phyloP scores from a whole-genome alignment of 2,797 vertebrate genomes.

The Heterohyrax brucei region DNA sequence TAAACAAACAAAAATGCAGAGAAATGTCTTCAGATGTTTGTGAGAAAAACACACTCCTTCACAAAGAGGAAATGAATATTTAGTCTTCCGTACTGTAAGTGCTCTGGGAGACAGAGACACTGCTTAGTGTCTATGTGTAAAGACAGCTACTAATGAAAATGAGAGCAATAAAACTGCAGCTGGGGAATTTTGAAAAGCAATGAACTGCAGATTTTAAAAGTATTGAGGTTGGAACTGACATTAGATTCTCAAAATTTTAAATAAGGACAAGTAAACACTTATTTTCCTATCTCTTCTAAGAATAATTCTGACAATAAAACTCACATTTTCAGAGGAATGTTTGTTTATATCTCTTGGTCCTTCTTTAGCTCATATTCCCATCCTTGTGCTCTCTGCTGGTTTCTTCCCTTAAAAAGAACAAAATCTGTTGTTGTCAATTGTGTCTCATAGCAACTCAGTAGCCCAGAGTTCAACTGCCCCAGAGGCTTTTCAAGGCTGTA shows the following conservation, averaged over 20 bases:
- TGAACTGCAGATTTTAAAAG: neutral
- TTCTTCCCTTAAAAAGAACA: neutral
- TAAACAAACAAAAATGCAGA: neutral
- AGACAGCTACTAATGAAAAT: neutral
- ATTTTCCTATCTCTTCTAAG: neutral
- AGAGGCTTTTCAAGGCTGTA: neutral
- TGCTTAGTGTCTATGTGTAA: neutral
- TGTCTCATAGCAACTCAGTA: too few species aligned
- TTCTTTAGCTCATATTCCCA: neutral
- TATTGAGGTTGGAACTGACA: neutral
- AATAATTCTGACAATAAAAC: neutral
- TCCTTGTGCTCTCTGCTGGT: neutral
- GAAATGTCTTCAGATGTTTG: neutral
- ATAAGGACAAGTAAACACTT: neutral
- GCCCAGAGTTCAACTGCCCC: too few species aligned
- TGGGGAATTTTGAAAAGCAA: neutral
- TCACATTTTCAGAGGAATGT: neutral
- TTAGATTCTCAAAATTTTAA: constrained; percentile 4
- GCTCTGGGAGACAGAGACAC: neutral
- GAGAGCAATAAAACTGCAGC: neutral
- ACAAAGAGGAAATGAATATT: neutral
- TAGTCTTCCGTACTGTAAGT: neutral
- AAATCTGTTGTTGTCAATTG: too few species aligned
- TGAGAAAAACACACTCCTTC: neutral
- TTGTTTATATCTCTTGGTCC: neutral